phyloP scores from a whole-genome alignment of 2,888 invertebrate species.

The Callosobruchus maculatus region DNA sequence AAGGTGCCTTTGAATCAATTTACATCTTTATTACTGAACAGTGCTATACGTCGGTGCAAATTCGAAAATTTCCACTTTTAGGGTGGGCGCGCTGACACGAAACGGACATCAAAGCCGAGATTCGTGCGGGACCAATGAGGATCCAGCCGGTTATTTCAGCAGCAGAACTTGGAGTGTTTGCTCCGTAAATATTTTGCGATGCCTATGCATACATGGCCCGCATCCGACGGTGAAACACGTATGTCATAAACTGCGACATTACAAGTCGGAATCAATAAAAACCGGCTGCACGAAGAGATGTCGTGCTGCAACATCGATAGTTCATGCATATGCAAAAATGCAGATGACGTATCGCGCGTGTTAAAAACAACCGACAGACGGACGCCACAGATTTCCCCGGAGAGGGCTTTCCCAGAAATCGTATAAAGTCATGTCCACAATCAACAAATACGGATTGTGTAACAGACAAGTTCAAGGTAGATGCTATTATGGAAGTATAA shows the following conservation, averaged over 20 bases:
- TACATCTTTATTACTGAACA: too few relatives aligned
- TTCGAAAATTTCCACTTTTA: neutral
- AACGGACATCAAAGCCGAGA: neutral
- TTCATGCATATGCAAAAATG: neutral
- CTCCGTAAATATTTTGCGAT: neutral
- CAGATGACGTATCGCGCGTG: neutral
- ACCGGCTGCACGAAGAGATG: neutral
- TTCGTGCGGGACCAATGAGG: neutral
- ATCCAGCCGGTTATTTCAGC: neutral
- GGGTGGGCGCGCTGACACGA: neutral
- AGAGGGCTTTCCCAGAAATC: neutral
- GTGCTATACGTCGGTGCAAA: too few relatives aligned
- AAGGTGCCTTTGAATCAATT: too few relatives aligned
- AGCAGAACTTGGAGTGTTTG: neutral
- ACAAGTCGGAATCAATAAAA: neutral
- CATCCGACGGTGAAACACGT: neutral
- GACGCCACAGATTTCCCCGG: neutral
- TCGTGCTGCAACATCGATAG: neutral
- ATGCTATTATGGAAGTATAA: neutral
- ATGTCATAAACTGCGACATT: neutral
- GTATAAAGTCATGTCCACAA: neutral
- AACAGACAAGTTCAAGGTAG: neutral
- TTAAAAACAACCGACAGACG: neutral
- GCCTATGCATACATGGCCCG: neutral
- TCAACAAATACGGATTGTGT: neutral